Evolutionary conservation across 2,888 invertebrate genomes (phyloP), one percentile per base, ranked within the genome.

Genomic region (Zaprionus lineosus): DNA sequence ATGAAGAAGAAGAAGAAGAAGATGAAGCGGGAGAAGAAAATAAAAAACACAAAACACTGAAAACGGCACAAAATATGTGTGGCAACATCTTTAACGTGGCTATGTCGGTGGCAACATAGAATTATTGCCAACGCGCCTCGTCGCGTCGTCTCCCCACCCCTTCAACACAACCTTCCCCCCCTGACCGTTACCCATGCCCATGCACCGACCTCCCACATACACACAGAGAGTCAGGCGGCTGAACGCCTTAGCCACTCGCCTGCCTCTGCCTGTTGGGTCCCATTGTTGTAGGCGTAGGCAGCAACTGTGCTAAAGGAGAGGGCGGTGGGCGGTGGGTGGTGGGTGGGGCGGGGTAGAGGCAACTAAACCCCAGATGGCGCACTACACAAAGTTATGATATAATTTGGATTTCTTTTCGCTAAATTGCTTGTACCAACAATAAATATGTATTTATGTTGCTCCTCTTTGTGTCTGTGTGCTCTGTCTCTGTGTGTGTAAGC

Each of bases 361-460:
- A 88, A 86, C 87, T 87, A 87, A 88, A 88, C 86, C 88, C 86
- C 88, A 88, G 88, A 88, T 88, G 88, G 87, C 87, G 87, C 88
- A 88, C 86, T 84, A 86, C 84, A 86, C 82, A 82, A 86, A 82
- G 81, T 82, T 82, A 82, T 82, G 81, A 82, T 82, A 82, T 82
- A 82, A 82, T 82, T 82, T 86, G 81, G 81, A 82, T 82, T 82
- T 82, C 81, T 82, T 82, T 82, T 82, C 86, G 84, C 84, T 81
- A 82, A 82, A 82, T 82, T 82, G 81, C 81, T 82, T 82, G 86
- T 82, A 86, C 81, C 86, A 79, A 79, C 78, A 79, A 79, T 79
- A 79, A 79, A 79, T 79, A 85, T 79, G 78, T 79, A 79, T 79
- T 79, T 85, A 79, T 79, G 77, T 84, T 79, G 57, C 48, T 52